Conservation (phyloP, 2,888 invertebrate species). For the Bruchidius siliquastri region DNA sequence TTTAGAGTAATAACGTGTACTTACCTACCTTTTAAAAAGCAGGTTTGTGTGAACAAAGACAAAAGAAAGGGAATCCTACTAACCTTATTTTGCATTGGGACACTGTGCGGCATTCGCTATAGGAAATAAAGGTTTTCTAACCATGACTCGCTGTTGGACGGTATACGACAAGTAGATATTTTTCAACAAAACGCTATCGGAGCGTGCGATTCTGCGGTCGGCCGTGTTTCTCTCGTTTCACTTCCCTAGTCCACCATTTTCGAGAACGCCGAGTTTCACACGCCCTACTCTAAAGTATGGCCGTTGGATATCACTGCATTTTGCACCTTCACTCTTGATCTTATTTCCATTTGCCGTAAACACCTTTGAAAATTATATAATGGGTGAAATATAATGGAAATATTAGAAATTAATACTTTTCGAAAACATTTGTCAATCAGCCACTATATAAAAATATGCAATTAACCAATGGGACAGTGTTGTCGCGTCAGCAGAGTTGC, state of each 20-base stretch:
- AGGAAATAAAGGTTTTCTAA: neutral
- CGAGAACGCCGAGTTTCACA: conserved; percentile 36
- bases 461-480: conserved; percentile 41
- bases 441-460: conserved; percentile 35
- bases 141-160: conserved; percentile 5
- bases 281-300: conserved; percentile 26
- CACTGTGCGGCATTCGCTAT: neutral
- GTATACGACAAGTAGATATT: conserved; percentile 24
- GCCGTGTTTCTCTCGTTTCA: conserved; percentile 20
- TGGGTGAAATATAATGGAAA: conserved; percentile 16
- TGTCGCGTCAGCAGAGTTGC: too few relatives aligned
- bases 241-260: conserved; percentile 37
- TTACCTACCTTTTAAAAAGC: neutral
- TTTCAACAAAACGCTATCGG: conserved; percentile 21
- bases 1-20: neutral
- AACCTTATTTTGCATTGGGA: conserved; percentile 20
- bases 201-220: conserved; percentile 18
- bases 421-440: conserved; percentile 42
- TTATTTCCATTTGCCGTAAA: neutral
- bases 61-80: conserved; percentile 13
- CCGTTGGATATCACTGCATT: neutral
- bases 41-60: neutral
- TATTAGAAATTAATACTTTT: conserved; percentile 36
- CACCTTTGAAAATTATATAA: conserved; percentile 10
- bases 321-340: neutral